Base-by-base conservation (phyloP, 2,888 invertebrate genomes). In the Macropis europaea region DNA sequence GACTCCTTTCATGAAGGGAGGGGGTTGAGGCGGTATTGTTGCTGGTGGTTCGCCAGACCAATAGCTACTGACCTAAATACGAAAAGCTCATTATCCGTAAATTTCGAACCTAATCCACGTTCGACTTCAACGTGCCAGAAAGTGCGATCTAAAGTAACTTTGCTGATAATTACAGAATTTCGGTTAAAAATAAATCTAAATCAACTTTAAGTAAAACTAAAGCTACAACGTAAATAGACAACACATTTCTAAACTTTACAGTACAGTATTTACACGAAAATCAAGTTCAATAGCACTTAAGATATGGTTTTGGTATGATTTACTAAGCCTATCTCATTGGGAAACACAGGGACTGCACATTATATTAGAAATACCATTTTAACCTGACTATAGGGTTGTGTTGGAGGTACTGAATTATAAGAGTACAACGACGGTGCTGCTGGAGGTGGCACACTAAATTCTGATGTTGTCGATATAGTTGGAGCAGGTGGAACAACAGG, bases 1-100 rank as follows among this genome's bases (percentile, higher is more conserved):
- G 42, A 87, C 83, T n/a, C 86, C 85, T 73, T 90, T 90, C 71
- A 90, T 83, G 42, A 89, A 89, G 7, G 88, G 87, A 3, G 86
- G 84, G 13, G 85, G 84, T 26, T 86, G 86, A 4, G 86, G 71
- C n/a, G 85, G 75, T 43, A 77, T 67, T 15, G 72, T 13, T 52
- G 71, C 61, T 26, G 81, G 76, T 59, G 85, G 84, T 28, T 90
- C 89, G 11, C 84, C 83, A 34, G 86, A 83, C 90, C 90, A 90
- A 52, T 85, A 88, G 43, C 69, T 77, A 42, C 82, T 61, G 36
- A 87, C 82, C 87, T 88, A 42, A 57, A 59, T 34, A 43, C 4
- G 5, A 76, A 28, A 63, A 9, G 17, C 28, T 54, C 17, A 32
- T 43, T 54, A 62, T 54, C 45, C 15, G 24, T 13, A 61, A 19